phyloP scores from a whole-genome alignment of 2,888 invertebrate species.

The Spialia ferax region DNA sequence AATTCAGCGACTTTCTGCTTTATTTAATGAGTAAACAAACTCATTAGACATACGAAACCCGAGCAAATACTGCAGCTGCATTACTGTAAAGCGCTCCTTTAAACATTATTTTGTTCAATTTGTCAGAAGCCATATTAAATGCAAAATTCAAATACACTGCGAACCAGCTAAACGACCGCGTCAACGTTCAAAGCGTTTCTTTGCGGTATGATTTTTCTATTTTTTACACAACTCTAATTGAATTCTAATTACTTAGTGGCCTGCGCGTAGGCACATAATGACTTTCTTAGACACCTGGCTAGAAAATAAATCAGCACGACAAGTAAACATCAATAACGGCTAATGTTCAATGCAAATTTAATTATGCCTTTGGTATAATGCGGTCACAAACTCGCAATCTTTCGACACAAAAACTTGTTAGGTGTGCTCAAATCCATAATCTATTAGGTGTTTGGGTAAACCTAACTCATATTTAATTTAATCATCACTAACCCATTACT shows the following conservation, averaged over 20 bases:
- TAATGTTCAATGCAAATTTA: conserved; percentile 49
- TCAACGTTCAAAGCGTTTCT: conserved; percentile 36
- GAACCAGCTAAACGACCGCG: conserved; percentile 33
- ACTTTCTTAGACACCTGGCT: conserved; percentile 42
- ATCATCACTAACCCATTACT: too few relatives aligned
- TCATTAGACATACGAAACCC: not conserved
- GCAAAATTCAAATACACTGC: conserved; percentile 27
- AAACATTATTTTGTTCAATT: conserved; percentile 36
- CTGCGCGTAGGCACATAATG: conserved; percentile 41
- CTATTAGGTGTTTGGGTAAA: not conserved
- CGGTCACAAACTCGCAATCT: conserved; percentile 12
- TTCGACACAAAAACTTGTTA: conserved; percentile 21
- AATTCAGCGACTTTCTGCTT: not conserved
- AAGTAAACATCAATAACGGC: conserved; percentile 46
- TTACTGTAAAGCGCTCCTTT: conserved; percentile 1
- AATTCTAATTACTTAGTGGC: conserved; percentile 43
- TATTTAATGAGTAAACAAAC: not conserved
- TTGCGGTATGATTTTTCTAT: conserved; percentile 26
- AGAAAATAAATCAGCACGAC: conserved; percentile 46
- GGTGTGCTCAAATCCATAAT: conserved; percentile 9
- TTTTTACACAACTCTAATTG: conserved; percentile 41
- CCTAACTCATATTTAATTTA: not conserved
- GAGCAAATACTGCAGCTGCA: conserved; percentile 30
- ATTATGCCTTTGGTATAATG: conserved; percentile 44
- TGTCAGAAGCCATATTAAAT: conserved; percentile 32